Percentiles rank a stretch among this genome's conserved stretches.
phyloP scores from a whole-genome alignment of 2,113 vertebrate species.

The Azemiops feae region DNA sequence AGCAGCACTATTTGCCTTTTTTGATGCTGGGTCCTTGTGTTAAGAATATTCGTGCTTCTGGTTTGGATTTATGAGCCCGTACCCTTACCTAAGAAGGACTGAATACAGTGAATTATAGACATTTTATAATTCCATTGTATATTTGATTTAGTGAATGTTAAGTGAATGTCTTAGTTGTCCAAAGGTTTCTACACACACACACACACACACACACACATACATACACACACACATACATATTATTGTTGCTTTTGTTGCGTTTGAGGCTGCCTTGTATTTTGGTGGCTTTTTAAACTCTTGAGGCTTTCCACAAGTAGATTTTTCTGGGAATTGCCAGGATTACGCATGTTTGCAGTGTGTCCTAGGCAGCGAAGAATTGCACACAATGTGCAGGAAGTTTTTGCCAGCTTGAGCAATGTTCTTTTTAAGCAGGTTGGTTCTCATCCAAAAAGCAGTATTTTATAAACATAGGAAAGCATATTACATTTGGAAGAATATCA shows the following conservation, averaged over 20 bases:
- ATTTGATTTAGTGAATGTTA: neutral
- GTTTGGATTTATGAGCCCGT: fast-evolving
- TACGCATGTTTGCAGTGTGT: constrained; percentile 30
- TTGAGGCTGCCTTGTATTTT: neutral
- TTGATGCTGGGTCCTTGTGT: neutral
- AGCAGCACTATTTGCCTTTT: neutral
- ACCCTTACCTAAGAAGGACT: neutral
- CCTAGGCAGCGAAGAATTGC: constrained; percentile 58
- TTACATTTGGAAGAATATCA: neutral
- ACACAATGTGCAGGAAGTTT: neutral
- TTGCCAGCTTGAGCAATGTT: constrained; percentile 9
- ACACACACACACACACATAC: neutral
- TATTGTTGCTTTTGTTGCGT: neutral
- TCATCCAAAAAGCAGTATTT: neutral
- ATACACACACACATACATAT: too few species aligned
- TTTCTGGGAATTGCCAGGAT: constrained; percentile 27
- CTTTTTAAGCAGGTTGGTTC: constrained; percentile 29
- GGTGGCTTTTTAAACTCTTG: constrained; percentile 4
- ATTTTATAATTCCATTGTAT: neutral
- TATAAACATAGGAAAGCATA: neutral
- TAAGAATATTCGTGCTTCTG: neutral
- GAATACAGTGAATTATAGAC: neutral
- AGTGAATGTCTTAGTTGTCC: neutral
- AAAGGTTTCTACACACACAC: fast-evolving
- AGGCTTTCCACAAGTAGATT: constrained; percentile 10